A percentile compares a stretch with the other conserved stretches of the same genome.
phyloP scores from a whole-genome alignment of 2,888 invertebrate species.

The Drosophila maculinotata region DNA sequence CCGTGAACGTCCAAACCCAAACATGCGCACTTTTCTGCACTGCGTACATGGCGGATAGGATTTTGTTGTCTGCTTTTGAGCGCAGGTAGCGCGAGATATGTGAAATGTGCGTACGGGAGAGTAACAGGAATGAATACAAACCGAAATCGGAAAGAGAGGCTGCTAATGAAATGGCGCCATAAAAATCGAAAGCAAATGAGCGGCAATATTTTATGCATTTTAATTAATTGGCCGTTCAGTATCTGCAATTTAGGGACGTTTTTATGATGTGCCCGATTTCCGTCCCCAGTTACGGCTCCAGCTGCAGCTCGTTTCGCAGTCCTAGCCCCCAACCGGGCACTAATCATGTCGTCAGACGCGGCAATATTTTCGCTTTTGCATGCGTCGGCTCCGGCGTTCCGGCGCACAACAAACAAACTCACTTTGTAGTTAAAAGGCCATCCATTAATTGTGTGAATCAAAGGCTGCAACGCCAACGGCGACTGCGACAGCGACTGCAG shows the following conservation, averaged over 20 bases:
- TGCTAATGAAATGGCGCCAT: conserved; percentile 67
- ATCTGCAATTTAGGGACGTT: conserved; percentile 30
- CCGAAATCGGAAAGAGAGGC: conserved; percentile 3
- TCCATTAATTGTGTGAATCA: conserved; percentile 56
- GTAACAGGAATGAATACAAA: neutral
- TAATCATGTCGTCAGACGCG: conserved; percentile 61
- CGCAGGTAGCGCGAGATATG: neutral
- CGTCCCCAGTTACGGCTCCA: conserved; percentile 7
- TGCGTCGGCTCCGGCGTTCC: conserved; percentile 1
- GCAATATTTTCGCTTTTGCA: conserved; percentile 32
- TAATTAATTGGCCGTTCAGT: conserved; percentile 64
- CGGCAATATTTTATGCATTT: conserved; percentile 65
- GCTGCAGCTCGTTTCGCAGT: neutral
- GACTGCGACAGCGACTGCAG: neutral
- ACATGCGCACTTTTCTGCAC: neutral
- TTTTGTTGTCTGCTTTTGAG: conserved; percentile 27
- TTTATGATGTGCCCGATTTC: conserved; percentile 39
- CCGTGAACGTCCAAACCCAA: neutral
- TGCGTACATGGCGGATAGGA: neutral
- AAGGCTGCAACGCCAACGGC: conserved; percentile 17
- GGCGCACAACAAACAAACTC: conserved; percentile 41
- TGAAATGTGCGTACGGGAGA: neutral
- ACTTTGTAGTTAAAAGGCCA: conserved; percentile 56
- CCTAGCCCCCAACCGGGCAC: conserved; percentile 10
- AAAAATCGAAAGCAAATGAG: conserved; percentile 56